phyloP scores from a whole-genome alignment of 2,113 vertebrate genomes.

The Neodon shergylaensis region DNA sequence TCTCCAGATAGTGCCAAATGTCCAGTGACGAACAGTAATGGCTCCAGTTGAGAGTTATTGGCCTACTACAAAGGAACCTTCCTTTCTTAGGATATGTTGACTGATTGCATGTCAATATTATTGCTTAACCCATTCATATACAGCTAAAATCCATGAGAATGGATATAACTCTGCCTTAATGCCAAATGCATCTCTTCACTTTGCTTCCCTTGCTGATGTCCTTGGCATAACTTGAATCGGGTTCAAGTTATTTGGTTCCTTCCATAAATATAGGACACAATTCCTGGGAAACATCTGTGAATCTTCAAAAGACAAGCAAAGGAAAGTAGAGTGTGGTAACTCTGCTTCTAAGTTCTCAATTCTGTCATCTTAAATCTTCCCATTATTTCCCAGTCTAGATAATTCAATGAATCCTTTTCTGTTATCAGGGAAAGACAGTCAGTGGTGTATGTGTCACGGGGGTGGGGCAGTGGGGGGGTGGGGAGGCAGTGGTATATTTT shows the following conservation, averaged over 20 bases:
- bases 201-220: background rate
- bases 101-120: background rate
- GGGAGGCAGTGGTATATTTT: background rate
- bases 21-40: background rate
- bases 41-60: background rate
- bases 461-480: background rate
- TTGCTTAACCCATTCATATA: background rate
- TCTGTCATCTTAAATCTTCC: background rate
- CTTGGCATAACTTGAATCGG: constrained; percentile 51
- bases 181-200: background rate
- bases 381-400: background rate
- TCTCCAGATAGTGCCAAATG: background rate
- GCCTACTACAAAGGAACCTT: background rate
- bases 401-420: background rate
- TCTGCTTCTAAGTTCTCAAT: constrained; percentile 26
- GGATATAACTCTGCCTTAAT: background rate
- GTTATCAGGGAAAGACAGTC: background rate
- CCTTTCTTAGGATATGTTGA: background rate
- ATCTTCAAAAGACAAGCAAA: constrained; percentile 53
- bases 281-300: constrained; percentile 53
- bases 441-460: background rate
- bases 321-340: constrained; percentile 33
- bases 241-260: constrained; percentile 56
- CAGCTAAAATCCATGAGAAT: background rate
- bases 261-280: constrained; percentile 43